Percentiles rank a stretch among this genome's conserved stretches.
These are phyloP conservation scores for Riptortus pedestris DNA, from an alignment of 1,140 invertebrate genomes.

Conservation along the genomic window DNA sequence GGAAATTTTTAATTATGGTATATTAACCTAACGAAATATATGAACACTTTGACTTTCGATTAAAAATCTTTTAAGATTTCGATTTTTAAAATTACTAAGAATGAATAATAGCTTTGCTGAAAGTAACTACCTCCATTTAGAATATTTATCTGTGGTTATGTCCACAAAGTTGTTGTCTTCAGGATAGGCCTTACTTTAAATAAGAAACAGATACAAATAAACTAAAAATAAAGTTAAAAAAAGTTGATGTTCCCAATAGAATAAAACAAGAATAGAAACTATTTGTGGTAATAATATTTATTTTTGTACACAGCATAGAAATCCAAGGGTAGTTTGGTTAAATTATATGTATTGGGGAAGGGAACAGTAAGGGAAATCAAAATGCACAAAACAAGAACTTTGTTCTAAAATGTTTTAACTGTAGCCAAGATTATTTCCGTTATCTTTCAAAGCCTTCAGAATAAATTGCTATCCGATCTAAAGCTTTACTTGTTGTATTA, in stretches of 20 bases:
- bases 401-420: not conserved
- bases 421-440: not conserved
- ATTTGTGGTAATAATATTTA: slow-evolving; percentile 9
- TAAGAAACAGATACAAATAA: not conserved
- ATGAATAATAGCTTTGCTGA: no score
- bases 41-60: no score
- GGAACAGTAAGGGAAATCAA: not conserved
- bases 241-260: not conserved
- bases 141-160: not conserved
- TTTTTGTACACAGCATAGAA: slow-evolving; percentile 5
- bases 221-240: not conserved
- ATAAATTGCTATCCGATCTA: not conserved
- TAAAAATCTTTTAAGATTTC: no score
- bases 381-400: not conserved
- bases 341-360: not conserved
- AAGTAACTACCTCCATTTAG: slow-evolving; percentile 13
- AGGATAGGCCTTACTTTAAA: slow-evolving; percentile 5
- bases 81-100: no score
- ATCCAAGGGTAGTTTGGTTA: slow-evolving; percentile 10
- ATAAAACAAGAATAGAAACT: slow-evolving; percentile 6
- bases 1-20: slow-evolving; percentile 11
- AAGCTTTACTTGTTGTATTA: not conserved
- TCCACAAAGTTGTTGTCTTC: slow-evolving; percentile 3
- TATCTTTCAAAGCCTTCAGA: not conserved
- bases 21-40: no score